Base-by-base conservation (phyloP, 1,140 invertebrate genomes). In the Parasteatoda tepidariorum region DNA sequence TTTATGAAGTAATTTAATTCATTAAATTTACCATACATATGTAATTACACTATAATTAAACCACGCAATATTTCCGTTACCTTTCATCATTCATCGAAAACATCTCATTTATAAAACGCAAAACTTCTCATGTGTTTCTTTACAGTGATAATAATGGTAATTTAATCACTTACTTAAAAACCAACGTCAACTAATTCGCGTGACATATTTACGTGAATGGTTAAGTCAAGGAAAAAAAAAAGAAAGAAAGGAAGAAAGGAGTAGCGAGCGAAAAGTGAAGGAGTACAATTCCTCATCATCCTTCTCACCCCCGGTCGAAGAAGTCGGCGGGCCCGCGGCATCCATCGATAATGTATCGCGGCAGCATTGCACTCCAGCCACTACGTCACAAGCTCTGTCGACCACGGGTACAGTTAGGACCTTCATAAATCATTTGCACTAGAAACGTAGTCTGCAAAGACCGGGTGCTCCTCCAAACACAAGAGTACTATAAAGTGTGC, bases 331-430 rank as follows among this genome's bases (percentile, higher is more conserved):
- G 34, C 61, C 78, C 57, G 78, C 78, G 30, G 78, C 66, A 82
- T 38, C 78, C 67, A 62, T 82, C 78, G 67, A 82, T 82, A 82
- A 79, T 79, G 75, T 67, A 79, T 79, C 75, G 75, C 67, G 41
- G 78, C 78, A 61, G 67, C 64, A n/a, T 34, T 22, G 55, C 78
- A 57, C 64, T 68, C 75, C 3, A 68, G 64, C 48, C 48, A 68
- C 75, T 79, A 79, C 75, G 78, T 71, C 78, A 82, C 31, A 71
- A 61, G 66, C 78, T 71, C 55, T 34, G 31, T 64, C 54, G 34
- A 15, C 64, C 66, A 59, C 59, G 24, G 54, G 11, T 74, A 31
- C 71, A n/a, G 48, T 18, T 66, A 48, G 18, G 38, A 48, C 38
- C 38, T 48, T 18, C 62, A 18, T 28, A 11, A 22, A 22, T 9